These are phyloP conservation scores for Callionymus lyra DNA, from an alignment of 2,113 vertebrate genomes.

Conservation along the genomic window DNA sequence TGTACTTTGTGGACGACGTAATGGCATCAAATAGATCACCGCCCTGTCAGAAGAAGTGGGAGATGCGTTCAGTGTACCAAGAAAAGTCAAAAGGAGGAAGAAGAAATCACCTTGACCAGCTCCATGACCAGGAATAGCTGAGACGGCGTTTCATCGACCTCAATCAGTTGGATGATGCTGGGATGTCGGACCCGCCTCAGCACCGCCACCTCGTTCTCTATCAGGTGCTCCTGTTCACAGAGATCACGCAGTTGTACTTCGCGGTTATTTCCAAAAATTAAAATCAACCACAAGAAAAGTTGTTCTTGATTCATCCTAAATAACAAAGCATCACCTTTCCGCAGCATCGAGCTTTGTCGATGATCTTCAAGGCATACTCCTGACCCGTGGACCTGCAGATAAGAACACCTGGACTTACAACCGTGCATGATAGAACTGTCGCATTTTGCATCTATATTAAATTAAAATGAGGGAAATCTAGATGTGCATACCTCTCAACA, in stretches of 20 bases:
- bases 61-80: neutral
- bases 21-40: constrained; percentile 97
- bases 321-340: too few species aligned
- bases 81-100: neutral
- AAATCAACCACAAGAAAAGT: too few species aligned
- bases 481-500: constrained; percentile 73
- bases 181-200: constrained; percentile 86
- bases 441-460: neutral
- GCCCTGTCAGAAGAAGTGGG: constrained; percentile 64
- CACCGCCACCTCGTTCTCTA: constrained; percentile 93
- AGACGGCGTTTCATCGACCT: constrained; percentile 86
- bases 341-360: constrained; percentile 95
- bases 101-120: constrained; percentile 79
- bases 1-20: constrained; percentile 96
- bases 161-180: constrained; percentile 94
- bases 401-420: too few species aligned
- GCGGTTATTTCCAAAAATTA: too few species aligned
- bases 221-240: constrained; percentile 82
- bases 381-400: constrained; percentile 80
- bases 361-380: constrained; percentile 95
- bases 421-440: too few species aligned
- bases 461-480: neutral
- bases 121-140: constrained; percentile 98
- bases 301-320: too few species aligned
- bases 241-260: too few species aligned